phyloP scores from a whole-genome alignment of 2,888 invertebrate species.

The Flexamia atlantica region DNA sequence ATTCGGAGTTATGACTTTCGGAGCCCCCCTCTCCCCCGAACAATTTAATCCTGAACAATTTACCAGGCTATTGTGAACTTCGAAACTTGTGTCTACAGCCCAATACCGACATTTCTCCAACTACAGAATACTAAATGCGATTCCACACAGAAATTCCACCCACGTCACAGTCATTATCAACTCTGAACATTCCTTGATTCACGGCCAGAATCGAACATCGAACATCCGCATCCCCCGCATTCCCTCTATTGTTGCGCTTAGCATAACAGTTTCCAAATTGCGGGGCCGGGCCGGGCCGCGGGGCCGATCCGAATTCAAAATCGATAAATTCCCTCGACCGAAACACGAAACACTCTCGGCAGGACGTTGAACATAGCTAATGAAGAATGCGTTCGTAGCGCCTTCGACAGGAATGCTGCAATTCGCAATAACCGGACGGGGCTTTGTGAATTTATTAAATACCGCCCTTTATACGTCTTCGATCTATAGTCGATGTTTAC shows the following conservation, averaged over 20 bases:
- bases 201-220: neutral
- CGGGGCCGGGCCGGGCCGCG: neutral
- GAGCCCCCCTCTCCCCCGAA: too few species aligned
- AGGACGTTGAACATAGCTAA: constrained; percentile 3
- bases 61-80: too few species aligned
- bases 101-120: too few species aligned
- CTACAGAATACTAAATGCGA: too few species aligned
- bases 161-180: too few species aligned
- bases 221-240: neutral
- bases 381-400: constrained; percentile 31
- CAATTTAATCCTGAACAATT: too few species aligned
- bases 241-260: constrained; percentile 18
- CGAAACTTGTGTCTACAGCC: too few species aligned
- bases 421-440: constrained; percentile 26
- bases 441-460: constrained; percentile 52
- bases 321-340: constrained; percentile 50
- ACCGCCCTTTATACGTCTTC: constrained; percentile 51
- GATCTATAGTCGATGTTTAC: neutral
- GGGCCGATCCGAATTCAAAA: constrained; percentile 29
- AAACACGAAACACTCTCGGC: neutral
- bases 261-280: constrained; percentile 31
- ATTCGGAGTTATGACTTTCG: too few species aligned
- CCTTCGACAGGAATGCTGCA: neutral
- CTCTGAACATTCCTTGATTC: too few species aligned
- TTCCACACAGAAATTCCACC: too few species aligned